Conservation (phyloP, 2,797 vertebrate genomes). For the Sebastes nivosus region DNA sequence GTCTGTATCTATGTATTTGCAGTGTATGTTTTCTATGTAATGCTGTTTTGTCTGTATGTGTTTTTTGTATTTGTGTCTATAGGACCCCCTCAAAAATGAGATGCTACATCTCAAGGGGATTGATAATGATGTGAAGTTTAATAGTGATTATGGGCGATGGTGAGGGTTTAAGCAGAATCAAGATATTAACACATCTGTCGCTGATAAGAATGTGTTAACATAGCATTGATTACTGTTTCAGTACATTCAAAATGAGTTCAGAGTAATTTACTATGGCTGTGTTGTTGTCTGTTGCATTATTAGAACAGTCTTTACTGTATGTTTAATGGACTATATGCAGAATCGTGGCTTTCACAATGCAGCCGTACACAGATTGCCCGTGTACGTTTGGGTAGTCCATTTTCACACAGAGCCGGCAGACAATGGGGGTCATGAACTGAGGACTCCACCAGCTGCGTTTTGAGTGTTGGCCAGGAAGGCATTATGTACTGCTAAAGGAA, state of each 20-base stretch:
- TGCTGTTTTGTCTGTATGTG: too few relatives aligned
- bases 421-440: constrained; percentile 50
- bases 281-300: background rate
- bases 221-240: background rate
- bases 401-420: constrained; percentile 34
- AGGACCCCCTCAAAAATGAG: too few relatives aligned
- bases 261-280: background rate
- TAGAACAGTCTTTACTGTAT: background rate
- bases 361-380: constrained; percentile 18
- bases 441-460: constrained; percentile 29
- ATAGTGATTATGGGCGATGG: background rate
- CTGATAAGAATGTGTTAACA: background rate
- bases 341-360: background rate
- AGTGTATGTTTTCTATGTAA: too few relatives aligned
- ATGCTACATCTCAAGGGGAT: too few relatives aligned
- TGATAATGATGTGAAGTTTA: background rate
- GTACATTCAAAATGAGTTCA: background rate
- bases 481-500: constrained; percentile 54
- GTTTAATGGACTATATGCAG: background rate
- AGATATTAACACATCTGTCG: background rate
- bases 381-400: constrained; percentile 24
- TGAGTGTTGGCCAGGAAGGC: constrained; percentile 41
- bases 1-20: too few relatives aligned
- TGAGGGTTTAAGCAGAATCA: background rate
- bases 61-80: too few relatives aligned